These are phyloP conservation scores for Takifugu bimaculatus DNA, from an alignment of 2,113 vertebrate genomes.

Conservation along the genomic window DNA sequence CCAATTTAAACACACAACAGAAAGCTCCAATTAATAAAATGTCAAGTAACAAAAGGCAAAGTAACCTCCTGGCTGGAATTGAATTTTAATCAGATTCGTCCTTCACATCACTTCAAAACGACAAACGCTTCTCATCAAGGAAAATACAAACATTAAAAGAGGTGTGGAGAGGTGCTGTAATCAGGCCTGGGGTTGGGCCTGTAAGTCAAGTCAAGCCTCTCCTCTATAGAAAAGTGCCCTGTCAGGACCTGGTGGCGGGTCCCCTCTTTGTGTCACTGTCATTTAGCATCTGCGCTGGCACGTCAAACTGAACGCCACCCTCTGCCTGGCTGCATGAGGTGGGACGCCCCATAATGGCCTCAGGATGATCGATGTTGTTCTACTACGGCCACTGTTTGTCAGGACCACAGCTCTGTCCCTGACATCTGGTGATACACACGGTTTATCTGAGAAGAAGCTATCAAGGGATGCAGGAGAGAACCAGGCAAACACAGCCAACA, in stretches of 20 bases:
- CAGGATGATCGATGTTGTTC: conserved; percentile 70
- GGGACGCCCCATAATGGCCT: conserved; percentile 62
- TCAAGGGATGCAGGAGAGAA: conserved; percentile 13
- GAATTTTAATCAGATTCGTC: conserved; percentile 4
- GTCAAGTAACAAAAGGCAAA: conserved; percentile 3
- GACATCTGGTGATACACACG: conserved; percentile 63
- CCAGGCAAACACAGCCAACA: background rate
- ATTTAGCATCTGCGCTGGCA: conserved; percentile 69
- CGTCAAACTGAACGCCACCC: conserved; percentile 67
- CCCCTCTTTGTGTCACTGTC: conserved; percentile 71
- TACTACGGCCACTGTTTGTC: conserved; percentile 55
- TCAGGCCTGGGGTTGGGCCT: conserved; percentile 54
- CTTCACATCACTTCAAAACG: background rate
- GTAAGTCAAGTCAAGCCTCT: conserved; percentile 62
- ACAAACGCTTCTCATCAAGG: conserved; percentile 5
- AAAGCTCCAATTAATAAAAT: background rate
- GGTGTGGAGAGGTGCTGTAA: conserved; percentile 48
- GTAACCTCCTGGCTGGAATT: conserved; percentile 14
- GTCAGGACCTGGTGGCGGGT: conserved; percentile 62
- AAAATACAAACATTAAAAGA: conserved; percentile 36
- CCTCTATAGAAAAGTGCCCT: conserved; percentile 59
- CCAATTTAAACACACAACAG: background rate
- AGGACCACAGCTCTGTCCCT: conserved; percentile 20
- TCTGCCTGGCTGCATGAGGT: conserved; percentile 57
- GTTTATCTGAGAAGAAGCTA: conserved; percentile 36